Evolutionary conservation across 2,113 vertebrate species (phyloP).

Genomic region (Pseudonaja textilis): DNA sequence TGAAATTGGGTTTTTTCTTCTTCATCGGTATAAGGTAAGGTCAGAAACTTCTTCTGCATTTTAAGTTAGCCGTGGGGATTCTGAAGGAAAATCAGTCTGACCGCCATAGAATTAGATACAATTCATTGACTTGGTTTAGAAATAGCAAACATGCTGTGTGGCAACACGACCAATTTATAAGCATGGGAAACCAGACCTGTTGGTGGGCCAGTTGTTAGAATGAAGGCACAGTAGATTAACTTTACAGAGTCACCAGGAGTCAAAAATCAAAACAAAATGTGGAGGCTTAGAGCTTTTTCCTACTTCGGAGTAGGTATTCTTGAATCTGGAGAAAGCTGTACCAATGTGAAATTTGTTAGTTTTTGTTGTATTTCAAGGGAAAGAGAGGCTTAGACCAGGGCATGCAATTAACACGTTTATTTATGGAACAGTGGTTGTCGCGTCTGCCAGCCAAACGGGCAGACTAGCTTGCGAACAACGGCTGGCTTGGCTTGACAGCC

Average conservation of each 20-base stretch:
- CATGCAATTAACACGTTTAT: no score
- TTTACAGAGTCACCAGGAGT: neutral
- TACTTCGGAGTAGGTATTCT: neutral
- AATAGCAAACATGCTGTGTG: neutral
- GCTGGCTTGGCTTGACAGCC: no score
- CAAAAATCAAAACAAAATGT: constrained; percentile 4
- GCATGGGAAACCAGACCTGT: neutral
- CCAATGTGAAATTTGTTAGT: neutral
- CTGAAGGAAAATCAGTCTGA: neutral
- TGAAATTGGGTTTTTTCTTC: no score
- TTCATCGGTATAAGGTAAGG: neutral
- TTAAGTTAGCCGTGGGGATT: neutral
- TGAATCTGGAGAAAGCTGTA: neutral
- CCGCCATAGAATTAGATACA: neutral
- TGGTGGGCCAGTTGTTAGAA: constrained; percentile 1
- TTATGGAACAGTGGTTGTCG: no score
- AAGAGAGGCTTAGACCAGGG: no score
- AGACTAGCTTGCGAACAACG: no score
- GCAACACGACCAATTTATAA: neutral
- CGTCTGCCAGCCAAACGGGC: no score
- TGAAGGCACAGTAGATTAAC: neutral
- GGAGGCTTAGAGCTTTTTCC: neutral
- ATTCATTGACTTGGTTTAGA: constrained; percentile 2
- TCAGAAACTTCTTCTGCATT: neutral
- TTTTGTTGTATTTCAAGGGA: no score